Percentiles rank a stretch among this genome's conserved stretches.
phyloP scores from a whole-genome alignment of 2,888 invertebrate genomes.

The Allophyes oxyacanthae region DNA sequence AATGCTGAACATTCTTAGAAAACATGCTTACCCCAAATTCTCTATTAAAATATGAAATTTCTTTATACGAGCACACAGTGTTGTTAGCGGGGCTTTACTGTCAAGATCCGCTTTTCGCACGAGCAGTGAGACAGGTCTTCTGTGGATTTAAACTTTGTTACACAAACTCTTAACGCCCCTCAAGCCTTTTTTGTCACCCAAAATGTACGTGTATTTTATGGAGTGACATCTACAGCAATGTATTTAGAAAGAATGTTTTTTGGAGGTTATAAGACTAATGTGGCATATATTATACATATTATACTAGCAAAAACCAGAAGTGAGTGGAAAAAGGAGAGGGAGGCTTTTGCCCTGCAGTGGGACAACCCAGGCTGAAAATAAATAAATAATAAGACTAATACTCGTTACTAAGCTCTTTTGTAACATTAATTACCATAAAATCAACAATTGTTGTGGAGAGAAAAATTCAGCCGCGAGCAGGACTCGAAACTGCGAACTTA shows the following conservation, averaged over 20 bases:
- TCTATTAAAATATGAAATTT: conserved; percentile 40
- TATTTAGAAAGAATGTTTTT: conserved; percentile 6
- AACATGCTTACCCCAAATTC: conserved; percentile 5
- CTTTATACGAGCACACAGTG: conserved; percentile 27
- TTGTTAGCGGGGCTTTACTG: conserved; percentile 44
- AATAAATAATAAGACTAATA: too few relatives aligned
- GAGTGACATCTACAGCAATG: conserved; percentile 19
- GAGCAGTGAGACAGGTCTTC: conserved; percentile 29
- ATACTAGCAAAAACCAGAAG: too few relatives aligned
- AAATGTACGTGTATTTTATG: conserved; percentile 39
- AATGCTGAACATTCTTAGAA: conserved; percentile 1
- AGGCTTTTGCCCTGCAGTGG: too few relatives aligned
- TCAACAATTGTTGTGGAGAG: too few relatives aligned
- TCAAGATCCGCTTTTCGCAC: conserved; percentile 35
- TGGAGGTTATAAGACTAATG: background rate
- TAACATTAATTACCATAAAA: too few relatives aligned
- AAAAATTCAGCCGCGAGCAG: too few relatives aligned
- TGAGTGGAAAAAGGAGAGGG: too few relatives aligned
- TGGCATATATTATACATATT: too few relatives aligned
- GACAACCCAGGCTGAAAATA: too few relatives aligned
- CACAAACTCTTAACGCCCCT: conserved; percentile 32
- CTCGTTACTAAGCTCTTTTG: too few relatives aligned
- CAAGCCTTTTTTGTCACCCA: conserved; percentile 39
- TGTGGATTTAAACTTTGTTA: conserved; percentile 51
- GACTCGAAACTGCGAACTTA: too few relatives aligned